A percentile compares a stretch with the other conserved stretches of the same genome.
Conservation (phyloP, 2,888 invertebrate species). For the Malthinus seriepunctatus region DNA sequence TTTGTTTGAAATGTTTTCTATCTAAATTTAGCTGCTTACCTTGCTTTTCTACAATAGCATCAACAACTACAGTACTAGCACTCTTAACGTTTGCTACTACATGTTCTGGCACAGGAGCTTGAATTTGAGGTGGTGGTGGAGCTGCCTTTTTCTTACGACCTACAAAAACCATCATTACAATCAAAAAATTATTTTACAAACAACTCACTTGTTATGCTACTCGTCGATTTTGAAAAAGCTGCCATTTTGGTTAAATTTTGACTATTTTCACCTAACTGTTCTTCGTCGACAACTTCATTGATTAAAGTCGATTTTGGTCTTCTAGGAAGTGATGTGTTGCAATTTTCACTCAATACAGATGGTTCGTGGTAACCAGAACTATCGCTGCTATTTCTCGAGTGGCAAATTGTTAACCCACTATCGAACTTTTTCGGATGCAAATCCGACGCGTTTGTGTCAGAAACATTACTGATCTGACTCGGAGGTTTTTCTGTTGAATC, state of each 20-base stretch:
- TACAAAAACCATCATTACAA: conserved; percentile 37
- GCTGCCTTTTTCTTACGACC: conserved; percentile 65
- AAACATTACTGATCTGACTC: conserved; percentile 33
- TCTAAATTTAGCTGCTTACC: conserved; percentile 11
- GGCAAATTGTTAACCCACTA: conserved; percentile 59
- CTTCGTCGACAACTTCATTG: conserved; percentile 34
- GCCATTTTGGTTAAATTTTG: conserved; percentile 51
- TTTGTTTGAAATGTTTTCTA: too few relatives aligned
- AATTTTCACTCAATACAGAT: conserved; percentile 65
- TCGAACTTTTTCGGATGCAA: conserved; percentile 36
- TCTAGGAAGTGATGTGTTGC: conserved; percentile 50
- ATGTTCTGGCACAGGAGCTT: conserved; percentile 37
- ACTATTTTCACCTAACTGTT: conserved; percentile 33
- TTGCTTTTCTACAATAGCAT: conserved; percentile 34
- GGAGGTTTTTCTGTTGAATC: conserved; percentile 36
- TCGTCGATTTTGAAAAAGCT: conserved; percentile 51
- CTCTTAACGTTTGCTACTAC: conserved; percentile 44
- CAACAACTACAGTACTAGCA: conserved; percentile 54
- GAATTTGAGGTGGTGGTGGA: conserved; percentile 58
- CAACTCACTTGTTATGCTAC: conserved; percentile 43
- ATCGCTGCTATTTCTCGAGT: conserved; percentile 73
- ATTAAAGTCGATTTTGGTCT: conserved; percentile 48
- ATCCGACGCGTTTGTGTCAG: conserved; percentile 31
- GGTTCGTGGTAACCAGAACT: conserved; percentile 75
- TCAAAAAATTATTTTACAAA: background rate